These are phyloP conservation scores for Crioceris asparagi DNA, from an alignment of 2,888 invertebrate genomes.

Conservation along the genomic window DNA sequence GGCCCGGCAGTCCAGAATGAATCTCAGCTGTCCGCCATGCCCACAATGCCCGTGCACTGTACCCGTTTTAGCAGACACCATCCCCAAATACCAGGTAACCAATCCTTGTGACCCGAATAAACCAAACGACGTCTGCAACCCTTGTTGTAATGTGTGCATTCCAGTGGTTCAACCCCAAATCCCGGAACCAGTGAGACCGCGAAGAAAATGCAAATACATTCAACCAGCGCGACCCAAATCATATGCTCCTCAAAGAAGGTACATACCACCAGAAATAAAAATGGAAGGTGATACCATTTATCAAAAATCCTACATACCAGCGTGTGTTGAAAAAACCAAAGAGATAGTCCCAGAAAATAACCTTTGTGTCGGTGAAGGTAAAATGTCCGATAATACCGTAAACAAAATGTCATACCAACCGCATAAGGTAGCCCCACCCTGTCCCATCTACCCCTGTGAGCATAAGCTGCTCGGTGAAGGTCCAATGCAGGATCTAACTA, in stretches of 20 bases:
- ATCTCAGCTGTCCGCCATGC: conserved; percentile 16
- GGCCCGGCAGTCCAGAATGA: conserved; percentile 4
- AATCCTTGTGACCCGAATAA: conserved; percentile 25
- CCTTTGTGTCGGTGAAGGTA: conserved; percentile 38
- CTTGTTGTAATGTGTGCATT: conserved; percentile 27
- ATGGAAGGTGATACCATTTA: conserved; percentile 55
- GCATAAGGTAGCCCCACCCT: conserved; percentile 42
- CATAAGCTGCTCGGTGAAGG: conserved; percentile 52
- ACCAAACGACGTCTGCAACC: conserved; percentile 4
- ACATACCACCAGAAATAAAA: conserved; percentile 46
- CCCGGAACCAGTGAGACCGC: conserved; percentile 21
- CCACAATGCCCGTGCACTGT: conserved; percentile 20
- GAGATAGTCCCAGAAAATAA: conserved; percentile 34
- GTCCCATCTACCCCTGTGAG: conserved; percentile 48
- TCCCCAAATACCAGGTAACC: conserved; percentile 24
- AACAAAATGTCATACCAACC: conserved; percentile 47
- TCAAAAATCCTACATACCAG: conserved; percentile 51
- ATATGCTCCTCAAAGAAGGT: conserved; percentile 46
- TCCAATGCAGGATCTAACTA: conserved; percentile 63
- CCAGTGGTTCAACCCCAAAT: conserved; percentile 20
- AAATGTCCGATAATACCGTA: conserved; percentile 42
- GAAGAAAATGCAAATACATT: conserved; percentile 36
- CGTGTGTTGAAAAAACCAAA: conserved; percentile 32
- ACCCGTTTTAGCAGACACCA: conserved; percentile 25
- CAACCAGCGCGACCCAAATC: conserved; percentile 48